Percentiles rank a stretch among this genome's conserved stretches.
Conservation (phyloP, 2,888 invertebrate species). For the Glyphotaelius pellucidus region DNA sequence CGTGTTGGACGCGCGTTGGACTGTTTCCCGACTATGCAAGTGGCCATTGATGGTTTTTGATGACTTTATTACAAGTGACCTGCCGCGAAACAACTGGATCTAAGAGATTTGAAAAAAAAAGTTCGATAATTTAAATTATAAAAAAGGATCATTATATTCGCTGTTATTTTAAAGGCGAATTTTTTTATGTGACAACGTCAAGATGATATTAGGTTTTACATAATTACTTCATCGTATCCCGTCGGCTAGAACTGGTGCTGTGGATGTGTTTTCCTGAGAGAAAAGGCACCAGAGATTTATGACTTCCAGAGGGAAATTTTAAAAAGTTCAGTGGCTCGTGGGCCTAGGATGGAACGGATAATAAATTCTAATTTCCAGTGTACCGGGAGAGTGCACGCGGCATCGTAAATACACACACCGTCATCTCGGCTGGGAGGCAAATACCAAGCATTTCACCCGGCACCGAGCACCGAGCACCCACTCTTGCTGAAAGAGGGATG, state of each 20-base stretch:
- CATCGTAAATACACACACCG: background rate
- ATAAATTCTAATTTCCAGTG: conserved; percentile 50
- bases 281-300: conserved; percentile 53
- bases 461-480: background rate
- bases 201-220: conserved; percentile 59
- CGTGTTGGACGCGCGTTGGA: no score
- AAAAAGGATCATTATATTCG: conserved; percentile 37
- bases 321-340: conserved; percentile 33
- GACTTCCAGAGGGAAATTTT: conserved; percentile 42
- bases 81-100: no score
- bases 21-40: no score
- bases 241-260: conserved; percentile 13
- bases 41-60: no score
- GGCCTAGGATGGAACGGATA: conserved; percentile 18
- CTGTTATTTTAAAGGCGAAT: conserved; percentile 43
- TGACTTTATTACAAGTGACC: no score
- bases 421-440: background rate
- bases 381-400: conserved; percentile 31
- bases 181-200: conserved; percentile 49
- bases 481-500: background rate
- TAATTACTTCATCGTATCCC: conserved; percentile 59
- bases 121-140: background rate
- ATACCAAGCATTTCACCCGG: background rate
- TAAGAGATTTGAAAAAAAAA: conserved; percentile 16
- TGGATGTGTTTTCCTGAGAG: conserved; percentile 20